A percentile compares a stretch with the other conserved stretches of the same genome.
phyloP scores from a whole-genome alignment of 2,113 vertebrate species.

The Tragelaphus strepsiceros region DNA sequence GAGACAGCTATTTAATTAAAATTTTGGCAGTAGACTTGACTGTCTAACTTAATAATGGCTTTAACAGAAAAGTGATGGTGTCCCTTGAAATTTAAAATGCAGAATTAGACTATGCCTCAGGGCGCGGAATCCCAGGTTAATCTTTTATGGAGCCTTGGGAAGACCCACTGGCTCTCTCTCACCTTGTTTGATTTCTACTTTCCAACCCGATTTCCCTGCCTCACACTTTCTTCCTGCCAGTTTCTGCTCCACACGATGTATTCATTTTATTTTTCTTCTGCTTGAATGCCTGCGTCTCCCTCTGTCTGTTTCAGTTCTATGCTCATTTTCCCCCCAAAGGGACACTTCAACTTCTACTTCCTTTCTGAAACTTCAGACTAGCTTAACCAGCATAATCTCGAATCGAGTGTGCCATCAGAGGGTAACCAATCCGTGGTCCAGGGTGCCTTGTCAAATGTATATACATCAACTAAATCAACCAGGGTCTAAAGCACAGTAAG shows the following conservation, averaged over 20 bases:
- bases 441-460: background rate
- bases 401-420: background rate
- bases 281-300: background rate
- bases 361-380: background rate
- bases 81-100: background rate
- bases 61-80: background rate
- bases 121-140: background rate
- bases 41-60: background rate
- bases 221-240: background rate
- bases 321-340: background rate
- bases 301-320: background rate
- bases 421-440: background rate
- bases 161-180: background rate
- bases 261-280: background rate
- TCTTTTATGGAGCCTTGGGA: background rate
- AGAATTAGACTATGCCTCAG: background rate
- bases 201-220: background rate
- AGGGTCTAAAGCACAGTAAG: background rate
- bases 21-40: background rate
- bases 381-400: background rate
- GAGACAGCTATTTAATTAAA: background rate
- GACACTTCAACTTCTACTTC: background rate
- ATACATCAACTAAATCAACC: background rate
- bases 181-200: background rate
- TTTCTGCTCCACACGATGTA: rapidly evolving